Conservation (phyloP, 2,888 invertebrate genomes). For the Drosophila neotestacea region DNA sequence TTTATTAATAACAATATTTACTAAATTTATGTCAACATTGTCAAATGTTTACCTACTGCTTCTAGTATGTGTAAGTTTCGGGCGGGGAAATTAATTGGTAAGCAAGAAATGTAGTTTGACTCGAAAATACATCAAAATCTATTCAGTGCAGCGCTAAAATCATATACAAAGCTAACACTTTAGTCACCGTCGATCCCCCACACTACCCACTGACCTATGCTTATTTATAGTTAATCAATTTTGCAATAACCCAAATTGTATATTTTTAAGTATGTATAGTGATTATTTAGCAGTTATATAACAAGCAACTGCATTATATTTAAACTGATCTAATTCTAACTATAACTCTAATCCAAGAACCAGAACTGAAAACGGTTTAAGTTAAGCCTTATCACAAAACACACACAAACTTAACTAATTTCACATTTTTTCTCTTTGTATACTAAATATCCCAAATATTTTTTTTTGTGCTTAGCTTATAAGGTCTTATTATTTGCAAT, state of each 20-base stretch:
- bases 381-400: constrained; percentile 28
- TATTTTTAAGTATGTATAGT: constrained; percentile 48
- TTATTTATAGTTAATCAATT: constrained; percentile 1
- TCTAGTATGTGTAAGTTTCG: constrained; percentile 29
- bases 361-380: constrained; percentile 59
- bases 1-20: constrained; percentile 36
- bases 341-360: constrained; percentile 39
- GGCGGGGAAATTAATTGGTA: constrained; percentile 27
- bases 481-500: constrained; percentile 52
- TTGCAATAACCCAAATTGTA: constrained; percentile 40
- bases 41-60: constrained; percentile 19
- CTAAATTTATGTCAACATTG: constrained; percentile 41
- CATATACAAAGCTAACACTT: constrained; percentile 13
- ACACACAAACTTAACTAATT: constrained; percentile 14
- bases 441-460: constrained; percentile 28
- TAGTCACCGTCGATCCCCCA: constrained; percentile 22
- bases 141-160: constrained; percentile 13
- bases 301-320: constrained; percentile 27
- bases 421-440: constrained; percentile 28
- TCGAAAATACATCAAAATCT: constrained; percentile 12
- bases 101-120: constrained; percentile 8
- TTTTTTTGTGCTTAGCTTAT: constrained; percentile 47
- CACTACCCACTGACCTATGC: not conserved
- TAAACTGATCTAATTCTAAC: constrained; percentile 31
- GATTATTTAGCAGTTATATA: constrained; percentile 35